A percentile compares a stretch with the other conserved stretches of the same genome.
phyloP scores from a whole-genome alignment of 2,888 invertebrate species.

The Aelia acuminata region DNA sequence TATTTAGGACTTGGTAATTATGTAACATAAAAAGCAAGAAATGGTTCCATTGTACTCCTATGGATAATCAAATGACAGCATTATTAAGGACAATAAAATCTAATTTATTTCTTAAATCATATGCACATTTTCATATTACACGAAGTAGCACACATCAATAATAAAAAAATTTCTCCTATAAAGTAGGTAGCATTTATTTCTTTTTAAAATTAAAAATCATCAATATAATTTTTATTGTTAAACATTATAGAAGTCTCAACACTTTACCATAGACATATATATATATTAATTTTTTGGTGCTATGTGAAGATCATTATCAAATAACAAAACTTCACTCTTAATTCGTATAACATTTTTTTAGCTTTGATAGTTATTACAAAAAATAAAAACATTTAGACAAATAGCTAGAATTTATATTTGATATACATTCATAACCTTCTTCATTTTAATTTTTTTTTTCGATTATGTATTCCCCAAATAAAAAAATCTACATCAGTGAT shows the following conservation, averaged over 20 bases:
- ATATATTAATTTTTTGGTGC: constrained; percentile 51
- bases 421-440: constrained; percentile 53
- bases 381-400: constrained; percentile 55
- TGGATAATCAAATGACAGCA: constrained; percentile 3
- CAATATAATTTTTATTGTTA: constrained; percentile 43
- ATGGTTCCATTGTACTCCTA: neutral
- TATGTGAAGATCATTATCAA: constrained; percentile 48
- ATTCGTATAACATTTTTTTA: constrained; percentile 51
- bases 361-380: constrained; percentile 55
- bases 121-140: constrained; percentile 47
- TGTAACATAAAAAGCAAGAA: neutral
- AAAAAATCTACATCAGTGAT: constrained; percentile 38
- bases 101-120: constrained; percentile 52
- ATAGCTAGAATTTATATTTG: constrained; percentile 23
- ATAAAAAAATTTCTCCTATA: constrained; percentile 43
- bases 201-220: constrained; percentile 2
- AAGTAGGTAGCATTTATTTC: constrained; percentile 6
- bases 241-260: constrained; percentile 53
- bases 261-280: constrained; percentile 43
- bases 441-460: constrained; percentile 1
- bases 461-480: constrained; percentile 25
- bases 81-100: constrained; percentile 53
- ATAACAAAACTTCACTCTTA: constrained; percentile 50
- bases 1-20: too few relatives aligned
- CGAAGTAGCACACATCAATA: constrained; percentile 54